Evolutionary conservation across 2,113 vertebrate genomes (phyloP), one percentile per base, ranked within the genome.

Genomic region (Planiliza haematocheilus): DNA sequence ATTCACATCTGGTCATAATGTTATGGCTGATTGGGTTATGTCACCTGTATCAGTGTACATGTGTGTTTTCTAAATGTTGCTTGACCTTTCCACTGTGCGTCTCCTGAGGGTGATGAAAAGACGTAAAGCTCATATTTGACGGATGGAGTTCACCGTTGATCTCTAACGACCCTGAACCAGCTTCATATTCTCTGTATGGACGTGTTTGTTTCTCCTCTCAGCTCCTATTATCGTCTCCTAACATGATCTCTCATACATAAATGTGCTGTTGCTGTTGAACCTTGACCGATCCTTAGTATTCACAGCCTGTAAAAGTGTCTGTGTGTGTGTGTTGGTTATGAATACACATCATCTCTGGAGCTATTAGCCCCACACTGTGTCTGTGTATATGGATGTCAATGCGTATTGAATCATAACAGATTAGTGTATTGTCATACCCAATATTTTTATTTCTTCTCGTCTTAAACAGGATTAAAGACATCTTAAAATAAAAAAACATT

Each of bases 1-100:
- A 30, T 30, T 30, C 5, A 30, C 24, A 3, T 30, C 24, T 30
- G 24, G 24, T 30, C 24, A 30, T 30, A 30, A 30, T 30, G 24
- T 30, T 30, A 5, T 30, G 24, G 24, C 24, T 30, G 24, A 30
- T 30, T n/a, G n/a, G n/a, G n/a, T n/a, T n/a, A n/a, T n/a, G n/a
- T n/a, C n/a, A n/a, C n/a, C n/a, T n/a, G n/a, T n/a, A 5, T 30
- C 24, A 30, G 24, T 42, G 52, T 34, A 21, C 50, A 21, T 43
- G 45, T 45, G 14, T 61, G 13, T 48, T 58, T 42, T 46, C 30
- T 52, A 17, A n/a, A 53, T 68, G n/a, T 68, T 50, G 0, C 42
- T 17, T 65, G 71, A 70, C 78, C 78, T 70, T 70, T 70, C 24
- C 11, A 13, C 20, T 43, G 46, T 58, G 30, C 17, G 59, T 48